phyloP scores from a whole-genome alignment of 1,140 invertebrate species.

The Gryllus bimaculatus region DNA sequence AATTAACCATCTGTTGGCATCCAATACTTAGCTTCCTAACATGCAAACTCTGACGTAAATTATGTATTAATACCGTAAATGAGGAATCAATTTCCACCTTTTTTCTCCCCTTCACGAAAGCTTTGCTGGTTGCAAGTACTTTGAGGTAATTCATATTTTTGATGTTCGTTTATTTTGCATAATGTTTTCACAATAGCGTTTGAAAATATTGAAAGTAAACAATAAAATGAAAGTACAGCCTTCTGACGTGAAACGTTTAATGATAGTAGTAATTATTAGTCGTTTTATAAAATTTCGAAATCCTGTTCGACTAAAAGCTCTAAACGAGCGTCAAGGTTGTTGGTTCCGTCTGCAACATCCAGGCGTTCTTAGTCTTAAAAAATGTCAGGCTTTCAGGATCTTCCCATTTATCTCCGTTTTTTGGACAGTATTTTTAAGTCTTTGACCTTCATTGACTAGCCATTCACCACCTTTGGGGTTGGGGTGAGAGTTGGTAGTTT shows the following conservation, averaged over 20 bases:
- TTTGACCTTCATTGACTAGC: not conserved
- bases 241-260: slow-evolving; percentile 5
- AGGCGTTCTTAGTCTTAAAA: slow-evolving; percentile 1
- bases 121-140: no score
- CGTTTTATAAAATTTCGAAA: not conserved
- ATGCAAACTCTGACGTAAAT: no score
- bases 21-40: no score
- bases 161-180: no score
- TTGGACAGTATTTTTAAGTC: not conserved
- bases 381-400: not conserved
- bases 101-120: no score
- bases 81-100: no score
- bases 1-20: no score
- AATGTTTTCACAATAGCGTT: no score
- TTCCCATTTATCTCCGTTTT: slow-evolving; percentile 12
- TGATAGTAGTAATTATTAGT: not conserved
- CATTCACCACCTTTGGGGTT: slow-evolving; percentile 15
- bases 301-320: slow-evolving; percentile 9
- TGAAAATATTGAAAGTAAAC: not conserved
- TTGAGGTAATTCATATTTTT: not conserved
- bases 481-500: slow-evolving; percentile 7
- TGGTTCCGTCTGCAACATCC: not conserved
- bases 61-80: no score
- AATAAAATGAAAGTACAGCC: not conserved
- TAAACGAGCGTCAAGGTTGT: not conserved